Evolutionary conservation across 53 echinoderm and acorn worm genomes (phyloP).

Genomic region (Holothuria leucospilota): DNA sequence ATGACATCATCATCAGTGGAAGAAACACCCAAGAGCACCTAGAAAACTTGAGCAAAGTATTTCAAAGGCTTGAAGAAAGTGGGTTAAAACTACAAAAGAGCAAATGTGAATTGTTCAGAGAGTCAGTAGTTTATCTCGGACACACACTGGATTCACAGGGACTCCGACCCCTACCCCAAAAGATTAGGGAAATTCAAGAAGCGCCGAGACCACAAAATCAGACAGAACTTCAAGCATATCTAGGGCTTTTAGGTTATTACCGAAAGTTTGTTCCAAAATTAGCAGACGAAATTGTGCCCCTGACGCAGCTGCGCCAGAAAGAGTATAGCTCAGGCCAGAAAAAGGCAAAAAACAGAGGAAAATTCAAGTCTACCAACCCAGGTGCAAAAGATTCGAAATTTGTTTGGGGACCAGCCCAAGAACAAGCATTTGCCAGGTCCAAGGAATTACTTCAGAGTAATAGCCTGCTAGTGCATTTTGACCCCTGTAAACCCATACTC

Average conservation of each 20-base stretch:
- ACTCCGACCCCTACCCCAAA: constrained; percentile 33
- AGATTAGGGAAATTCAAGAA: too few relatives aligned
- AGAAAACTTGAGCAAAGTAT: constrained; percentile 49
- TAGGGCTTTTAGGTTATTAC: too few relatives aligned
- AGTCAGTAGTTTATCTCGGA: constrained; percentile 58
- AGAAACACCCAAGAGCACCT: constrained; percentile 61
- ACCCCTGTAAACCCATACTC: constrained; percentile 44
- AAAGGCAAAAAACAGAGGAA: too few relatives aligned
- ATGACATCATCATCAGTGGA: constrained; percentile 75
- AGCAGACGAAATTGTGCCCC: too few relatives aligned
- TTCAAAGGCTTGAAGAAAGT: constrained; percentile 35
- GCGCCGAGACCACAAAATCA: too few relatives aligned
- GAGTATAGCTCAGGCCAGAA: too few relatives aligned
- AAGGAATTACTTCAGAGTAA: constrained; percentile 40
- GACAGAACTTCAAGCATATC: too few relatives aligned
- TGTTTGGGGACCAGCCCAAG: constrained; percentile 33
- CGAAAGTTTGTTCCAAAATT: too few relatives aligned
- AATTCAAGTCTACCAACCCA: neutral
- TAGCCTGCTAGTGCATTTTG: constrained; percentile 6
- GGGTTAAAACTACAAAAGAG: constrained; percentile 65
- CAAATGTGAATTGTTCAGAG: constrained; percentile 72
- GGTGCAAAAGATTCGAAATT: constrained; percentile 21
- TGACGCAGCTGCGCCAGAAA: too few relatives aligned
- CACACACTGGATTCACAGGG: constrained; percentile 55
- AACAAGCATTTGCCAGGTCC: constrained; percentile 23